Base-by-base conservation (phyloP, 2,113 vertebrate genomes). In the Eolophus roseicapilla region DNA sequence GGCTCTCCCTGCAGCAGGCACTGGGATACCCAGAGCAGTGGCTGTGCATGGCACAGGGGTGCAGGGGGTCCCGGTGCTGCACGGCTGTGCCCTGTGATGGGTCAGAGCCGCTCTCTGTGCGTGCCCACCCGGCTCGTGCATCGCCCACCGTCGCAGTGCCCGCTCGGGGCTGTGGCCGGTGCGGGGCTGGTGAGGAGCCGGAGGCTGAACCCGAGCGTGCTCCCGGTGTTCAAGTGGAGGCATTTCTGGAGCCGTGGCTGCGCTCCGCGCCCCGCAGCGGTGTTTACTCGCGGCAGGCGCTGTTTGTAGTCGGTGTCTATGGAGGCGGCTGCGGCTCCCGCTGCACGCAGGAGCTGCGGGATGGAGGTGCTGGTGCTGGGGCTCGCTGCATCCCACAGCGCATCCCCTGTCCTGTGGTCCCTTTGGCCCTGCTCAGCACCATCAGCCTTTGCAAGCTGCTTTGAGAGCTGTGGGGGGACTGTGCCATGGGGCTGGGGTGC, bases 81-180 rank as follows among this genome's bases (percentile, higher is more conserved):
- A 0, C 1, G 10, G 27, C 50, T 0, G 4, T 0, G 4, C n/a
- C 19, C 46, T 2, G 49, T 80, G n/a, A 13, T 12, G 0, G 3
- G 14, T 52, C 70, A 50, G 23, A 5, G 39, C 2, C 0, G 6
- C 8, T 59, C 1, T 14, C 44, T 35, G 0, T 7, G 37, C 37
- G 0, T 9, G 3, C 44, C 85, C 3, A 5, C 62, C 78, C 0
- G 0, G 37, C 88, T 71, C 37, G 15, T 90, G 96, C 2, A 0
- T 62, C 0, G 0, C 59, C 11, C 0, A 11, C 6, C 7, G 0
- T 21, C 6, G 1, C 2, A 8, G 33, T 52, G 74, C 77, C 88
- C 14, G 4, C 65, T 11, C 4, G 27, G 55, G 85, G 77, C 85
- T 6, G 6, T 5, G 4, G 29, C 69, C 13, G 78, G 63, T 12